A percentile compares a stretch with the other conserved stretches of the same genome.
phyloP scores from a whole-genome alignment of 2,888 invertebrate species.

The Eubasilissa splendida region DNA sequence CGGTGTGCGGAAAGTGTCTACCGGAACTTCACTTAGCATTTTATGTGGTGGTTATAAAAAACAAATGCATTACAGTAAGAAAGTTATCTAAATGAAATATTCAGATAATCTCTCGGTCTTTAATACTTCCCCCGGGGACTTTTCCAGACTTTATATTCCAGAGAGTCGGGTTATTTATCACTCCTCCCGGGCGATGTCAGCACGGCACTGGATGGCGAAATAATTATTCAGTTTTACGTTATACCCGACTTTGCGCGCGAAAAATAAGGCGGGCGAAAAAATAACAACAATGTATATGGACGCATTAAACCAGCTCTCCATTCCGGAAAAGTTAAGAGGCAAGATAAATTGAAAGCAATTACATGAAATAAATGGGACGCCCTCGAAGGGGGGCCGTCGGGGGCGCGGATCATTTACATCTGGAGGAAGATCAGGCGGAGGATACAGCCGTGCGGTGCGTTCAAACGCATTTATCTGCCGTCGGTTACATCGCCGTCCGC shows the following conservation, averaged over 20 bases:
- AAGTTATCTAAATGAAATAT: slow-evolving; percentile 41
- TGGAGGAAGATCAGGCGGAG: slow-evolving; percentile 53
- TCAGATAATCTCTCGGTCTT: slow-evolving; percentile 37
- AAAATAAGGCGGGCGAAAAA: slow-evolving; percentile 48
- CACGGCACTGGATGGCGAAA: slow-evolving; percentile 48
- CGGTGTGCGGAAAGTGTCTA: no score
- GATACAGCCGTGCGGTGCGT: slow-evolving; percentile 46
- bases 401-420: slow-evolving; percentile 57
- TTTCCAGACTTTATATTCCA: slow-evolving; percentile 45
- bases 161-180: slow-evolving; percentile 54
- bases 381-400: slow-evolving; percentile 23
- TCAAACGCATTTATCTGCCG: slow-evolving; percentile 48
- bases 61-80: neutral
- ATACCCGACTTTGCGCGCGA: slow-evolving; percentile 48
- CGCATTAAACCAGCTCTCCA: slow-evolving; percentile 53
- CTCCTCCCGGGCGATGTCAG: slow-evolving; percentile 40
- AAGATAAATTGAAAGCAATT: slow-evolving; percentile 59
- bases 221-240: slow-evolving; percentile 58
- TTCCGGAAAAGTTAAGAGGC: slow-evolving; percentile 55
- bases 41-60: neutral
- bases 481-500: slow-evolving; percentile 23
- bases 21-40: no score
- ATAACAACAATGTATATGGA: slow-evolving; percentile 51
- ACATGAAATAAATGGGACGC: slow-evolving; percentile 58
- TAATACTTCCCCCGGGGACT: slow-evolving; percentile 30